Percentiles rank a stretch among this genome's conserved stretches.
Evolutionary conservation across 2,113 vertebrate species (phyloP).

Genomic region (Aythya baeri): DNA sequence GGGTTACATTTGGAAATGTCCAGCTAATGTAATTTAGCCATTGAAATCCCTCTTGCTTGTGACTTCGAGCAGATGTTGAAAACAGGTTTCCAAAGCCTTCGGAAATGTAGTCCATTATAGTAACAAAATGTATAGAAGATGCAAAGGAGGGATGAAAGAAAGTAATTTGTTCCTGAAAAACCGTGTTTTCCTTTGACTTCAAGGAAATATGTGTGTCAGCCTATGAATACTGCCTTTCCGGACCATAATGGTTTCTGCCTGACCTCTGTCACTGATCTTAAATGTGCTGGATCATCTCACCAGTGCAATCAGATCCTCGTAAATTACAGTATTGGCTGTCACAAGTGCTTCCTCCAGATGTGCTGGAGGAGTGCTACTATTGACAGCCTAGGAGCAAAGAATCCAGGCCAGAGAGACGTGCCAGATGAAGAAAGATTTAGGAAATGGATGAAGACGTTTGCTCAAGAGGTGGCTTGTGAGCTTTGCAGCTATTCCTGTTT

Average conservation of each 20-base stretch:
- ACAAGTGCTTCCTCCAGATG: not conserved
- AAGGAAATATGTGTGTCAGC: not conserved
- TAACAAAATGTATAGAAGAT: not conserved
- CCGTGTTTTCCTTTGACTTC: not conserved
- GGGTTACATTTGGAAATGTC: not conserved
- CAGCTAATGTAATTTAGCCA: not conserved
- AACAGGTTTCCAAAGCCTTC: not conserved
- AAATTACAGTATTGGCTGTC: not conserved
- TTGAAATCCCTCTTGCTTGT: conserved; percentile 26
- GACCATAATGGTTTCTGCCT: not conserved
- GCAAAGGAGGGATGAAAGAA: not conserved
- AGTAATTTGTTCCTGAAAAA: not conserved
- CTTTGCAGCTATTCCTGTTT: not conserved
- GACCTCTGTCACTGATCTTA: not conserved
- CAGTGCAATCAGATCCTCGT: not conserved
- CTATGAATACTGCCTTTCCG: not conserved
- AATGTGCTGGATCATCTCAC: not conserved
- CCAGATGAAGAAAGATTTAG: not conserved
- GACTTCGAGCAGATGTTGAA: not conserved
- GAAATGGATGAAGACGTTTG: not conserved
- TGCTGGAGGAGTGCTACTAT: not conserved
- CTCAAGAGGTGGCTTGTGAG: not conserved
- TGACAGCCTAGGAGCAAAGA: not conserved
- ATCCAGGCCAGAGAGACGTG: not conserved
- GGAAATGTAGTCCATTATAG: not conserved